These are phyloP conservation scores for Tichodroma muraria DNA, from an alignment of 2,113 vertebrate species.

Conservation along the genomic window DNA sequence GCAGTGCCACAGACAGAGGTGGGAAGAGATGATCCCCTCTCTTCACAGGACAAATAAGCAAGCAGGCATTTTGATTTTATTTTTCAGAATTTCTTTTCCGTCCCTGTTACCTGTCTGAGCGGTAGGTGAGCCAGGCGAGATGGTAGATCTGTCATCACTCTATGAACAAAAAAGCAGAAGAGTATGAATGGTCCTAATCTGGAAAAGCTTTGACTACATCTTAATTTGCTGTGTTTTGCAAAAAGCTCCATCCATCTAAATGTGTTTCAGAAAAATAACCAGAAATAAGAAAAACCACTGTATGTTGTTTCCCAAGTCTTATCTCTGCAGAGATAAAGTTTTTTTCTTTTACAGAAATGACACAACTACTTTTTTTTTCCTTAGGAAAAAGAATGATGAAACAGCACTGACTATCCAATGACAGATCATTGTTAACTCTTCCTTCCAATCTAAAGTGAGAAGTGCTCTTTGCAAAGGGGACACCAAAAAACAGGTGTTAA, in stretches of 20 bases:
- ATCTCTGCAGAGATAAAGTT: background rate
- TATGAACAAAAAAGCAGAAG: constrained; percentile 60
- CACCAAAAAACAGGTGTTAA: background rate
- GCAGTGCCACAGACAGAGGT: background rate
- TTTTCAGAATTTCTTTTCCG: background rate
- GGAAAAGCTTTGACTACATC: background rate
- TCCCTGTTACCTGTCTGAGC: constrained; percentile 78
- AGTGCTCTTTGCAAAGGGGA: background rate
- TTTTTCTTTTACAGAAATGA: background rate
- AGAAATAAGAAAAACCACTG: background rate
- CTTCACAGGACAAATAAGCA: background rate
- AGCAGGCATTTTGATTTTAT: background rate
- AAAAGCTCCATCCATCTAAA: background rate
- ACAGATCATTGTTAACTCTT: background rate
- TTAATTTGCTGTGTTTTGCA: background rate
- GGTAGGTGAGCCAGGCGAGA: constrained; percentile 68
- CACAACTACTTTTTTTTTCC: background rate
- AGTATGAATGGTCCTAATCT: background rate
- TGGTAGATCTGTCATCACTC: constrained; percentile 81
- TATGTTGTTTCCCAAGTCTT: background rate
- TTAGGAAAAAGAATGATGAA: background rate
- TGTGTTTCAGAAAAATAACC: background rate
- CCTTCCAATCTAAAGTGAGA: background rate
- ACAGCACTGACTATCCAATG: background rate
- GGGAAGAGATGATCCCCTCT: background rate